Conservation (phyloP, 2,113 vertebrate genomes). For the Kryptolebias marmoratus region DNA sequence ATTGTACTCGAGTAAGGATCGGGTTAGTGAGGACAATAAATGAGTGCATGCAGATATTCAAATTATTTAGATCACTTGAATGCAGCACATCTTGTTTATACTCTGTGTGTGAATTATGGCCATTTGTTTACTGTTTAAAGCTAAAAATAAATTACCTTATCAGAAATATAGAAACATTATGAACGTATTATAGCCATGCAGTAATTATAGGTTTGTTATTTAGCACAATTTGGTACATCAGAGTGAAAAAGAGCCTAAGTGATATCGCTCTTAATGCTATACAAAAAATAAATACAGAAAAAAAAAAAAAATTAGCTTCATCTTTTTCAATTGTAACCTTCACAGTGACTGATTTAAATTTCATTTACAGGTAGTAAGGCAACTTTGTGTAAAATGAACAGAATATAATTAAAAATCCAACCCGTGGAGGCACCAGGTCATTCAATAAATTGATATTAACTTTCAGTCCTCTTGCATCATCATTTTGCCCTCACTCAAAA, state of each 20-base stretch:
- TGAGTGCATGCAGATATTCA: constrained; percentile 54
- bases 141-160: constrained; percentile 54
- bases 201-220: constrained; percentile 61
- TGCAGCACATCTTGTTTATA: constrained; percentile 43
- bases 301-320: constrained; percentile 68
- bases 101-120: constrained; percentile 40
- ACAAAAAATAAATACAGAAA: constrained; percentile 72
- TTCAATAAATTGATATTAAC: constrained; percentile 79
- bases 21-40: constrained; percentile 57
- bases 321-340: constrained; percentile 77
- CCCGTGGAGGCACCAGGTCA: constrained; percentile 68
- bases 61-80: constrained; percentile 63
- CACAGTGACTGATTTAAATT: constrained; percentile 72
- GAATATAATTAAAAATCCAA: constrained; percentile 75
- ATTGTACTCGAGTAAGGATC: constrained; percentile 62
- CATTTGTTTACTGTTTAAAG: constrained; percentile 34
- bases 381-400: constrained; percentile 58
- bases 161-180: constrained; percentile 58
- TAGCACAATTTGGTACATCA: constrained; percentile 28
- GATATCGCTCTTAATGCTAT: constrained; percentile 57
- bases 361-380: constrained; percentile 69
- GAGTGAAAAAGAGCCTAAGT: constrained; percentile 48
- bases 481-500: constrained; percentile 78
- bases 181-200: constrained; percentile 45
- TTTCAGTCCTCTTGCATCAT: constrained; percentile 78